Conservation (phyloP, 1,140 invertebrate genomes). For the Pogonus chalceus region DNA sequence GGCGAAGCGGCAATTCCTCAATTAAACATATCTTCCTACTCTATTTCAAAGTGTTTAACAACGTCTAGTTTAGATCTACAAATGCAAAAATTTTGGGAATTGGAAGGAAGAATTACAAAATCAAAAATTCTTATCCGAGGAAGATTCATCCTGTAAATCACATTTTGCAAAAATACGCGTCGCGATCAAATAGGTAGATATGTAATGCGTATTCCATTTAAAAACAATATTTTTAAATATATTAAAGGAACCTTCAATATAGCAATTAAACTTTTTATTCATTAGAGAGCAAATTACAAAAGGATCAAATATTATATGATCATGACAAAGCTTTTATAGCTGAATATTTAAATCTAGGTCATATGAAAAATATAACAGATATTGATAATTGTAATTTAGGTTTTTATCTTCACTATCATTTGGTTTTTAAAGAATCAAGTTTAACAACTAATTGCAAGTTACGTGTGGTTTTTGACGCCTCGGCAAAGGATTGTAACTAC, state of each 20-base stretch:
- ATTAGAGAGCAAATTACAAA: constrained; percentile 26
- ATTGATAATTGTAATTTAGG: constrained; percentile 1
- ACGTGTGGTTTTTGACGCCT: constrained; percentile 30
- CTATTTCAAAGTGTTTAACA: too few relatives aligned
- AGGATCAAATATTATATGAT: constrained; percentile 17
- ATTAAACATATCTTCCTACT: too few relatives aligned
- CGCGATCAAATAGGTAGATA: constrained; percentile 10
- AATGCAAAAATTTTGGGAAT: constrained; percentile 22
- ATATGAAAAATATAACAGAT: constrained; percentile 28
- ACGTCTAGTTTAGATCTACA: too few relatives aligned
- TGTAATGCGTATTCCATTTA: constrained; percentile 16
- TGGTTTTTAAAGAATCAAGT: constrained; percentile 24
- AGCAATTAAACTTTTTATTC: constrained; percentile 26
- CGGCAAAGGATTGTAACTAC: constrained; percentile 19
- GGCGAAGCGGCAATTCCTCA: too few relatives aligned
- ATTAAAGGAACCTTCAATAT: constrained; percentile 24
- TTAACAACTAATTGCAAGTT: constrained; percentile 27
- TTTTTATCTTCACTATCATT: constrained; percentile 35
- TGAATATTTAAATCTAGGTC: constrained; percentile 29
- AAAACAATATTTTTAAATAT: constrained; percentile 14
- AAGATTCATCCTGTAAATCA: constrained; percentile 17
- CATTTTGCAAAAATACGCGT: constrained; percentile 13
- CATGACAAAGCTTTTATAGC: constrained; percentile 23
- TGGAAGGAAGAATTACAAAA: constrained; percentile 15
- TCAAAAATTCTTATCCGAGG: constrained; percentile 6